Conservation (phyloP, 2,888 invertebrate species). For the Lochmaea capreae region DNA sequence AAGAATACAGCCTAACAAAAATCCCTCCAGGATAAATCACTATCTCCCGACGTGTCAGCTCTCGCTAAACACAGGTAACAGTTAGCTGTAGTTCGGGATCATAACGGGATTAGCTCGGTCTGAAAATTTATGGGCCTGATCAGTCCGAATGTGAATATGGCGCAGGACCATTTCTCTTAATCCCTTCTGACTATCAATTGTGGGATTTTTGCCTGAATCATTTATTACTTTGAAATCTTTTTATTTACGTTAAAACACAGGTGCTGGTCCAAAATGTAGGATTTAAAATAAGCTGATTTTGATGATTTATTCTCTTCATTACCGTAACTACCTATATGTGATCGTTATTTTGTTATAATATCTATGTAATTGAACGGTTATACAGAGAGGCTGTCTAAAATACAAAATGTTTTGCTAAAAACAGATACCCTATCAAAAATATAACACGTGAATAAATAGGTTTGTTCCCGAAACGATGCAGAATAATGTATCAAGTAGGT, state of each 20-base stretch:
- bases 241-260: conserved; percentile 61
- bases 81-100: conserved; percentile 58
- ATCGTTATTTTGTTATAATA: conserved; percentile 10
- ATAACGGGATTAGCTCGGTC: conserved; percentile 64
- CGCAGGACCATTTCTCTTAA: conserved; percentile 61
- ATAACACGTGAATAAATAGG: no score
- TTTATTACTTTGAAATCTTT: conserved; percentile 62
- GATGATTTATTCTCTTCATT: conserved; percentile 19
- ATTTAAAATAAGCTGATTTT: conserved; percentile 53
- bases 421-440: no score
- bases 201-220: conserved; percentile 65
- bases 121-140: conserved; percentile 62
- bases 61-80: conserved; percentile 59
- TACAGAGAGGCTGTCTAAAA: neutral
- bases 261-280: conserved; percentile 54
- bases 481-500: no score
- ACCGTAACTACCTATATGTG: conserved; percentile 12
- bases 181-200: conserved; percentile 66
- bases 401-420: no score
- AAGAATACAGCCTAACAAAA: conserved; percentile 18
- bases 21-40: conserved; percentile 22
- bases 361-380: conserved; percentile 32
- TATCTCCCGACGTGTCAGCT: conserved; percentile 43
- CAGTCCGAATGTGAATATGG: conserved; percentile 48
- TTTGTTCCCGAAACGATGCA: no score